Evolutionary conservation across 2,888 invertebrate genomes (phyloP).

Genomic region (Andricus curvator): DNA sequence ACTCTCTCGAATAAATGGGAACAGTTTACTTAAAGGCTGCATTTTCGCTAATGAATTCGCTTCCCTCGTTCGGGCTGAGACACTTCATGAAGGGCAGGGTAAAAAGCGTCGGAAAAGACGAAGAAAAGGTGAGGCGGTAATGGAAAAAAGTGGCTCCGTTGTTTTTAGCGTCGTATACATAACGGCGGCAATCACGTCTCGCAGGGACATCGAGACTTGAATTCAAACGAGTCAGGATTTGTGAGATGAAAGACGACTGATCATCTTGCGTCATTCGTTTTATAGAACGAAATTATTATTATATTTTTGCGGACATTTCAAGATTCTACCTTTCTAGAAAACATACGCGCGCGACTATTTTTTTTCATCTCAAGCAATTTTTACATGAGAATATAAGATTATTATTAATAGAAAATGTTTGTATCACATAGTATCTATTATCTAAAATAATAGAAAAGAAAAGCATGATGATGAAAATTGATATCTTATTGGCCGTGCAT

Average conservation of each 20-base stretch:
- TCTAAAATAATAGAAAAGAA: no score
- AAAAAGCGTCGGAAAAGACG: slow-evolving; percentile 36
- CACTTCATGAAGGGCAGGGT: slow-evolving; percentile 20
- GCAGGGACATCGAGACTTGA: slow-evolving; percentile 8
- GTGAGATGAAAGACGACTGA: slow-evolving; percentile 6
- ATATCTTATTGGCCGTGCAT: no score
- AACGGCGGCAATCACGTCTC: slow-evolving; percentile 25
- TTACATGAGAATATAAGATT: no score
- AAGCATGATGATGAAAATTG: no score
- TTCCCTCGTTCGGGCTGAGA: slow-evolving; percentile 38
- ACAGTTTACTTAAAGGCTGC: slow-evolving; percentile 38
- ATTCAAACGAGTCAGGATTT: slow-evolving; percentile 29
- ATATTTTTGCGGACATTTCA: background rate
- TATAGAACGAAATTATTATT: background rate
- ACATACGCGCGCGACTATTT: no score
- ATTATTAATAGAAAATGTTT: no score
- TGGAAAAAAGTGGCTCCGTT: slow-evolving; percentile 52
- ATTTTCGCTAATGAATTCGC: slow-evolving; percentile 54
- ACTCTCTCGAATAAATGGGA: slow-evolving; percentile 46
- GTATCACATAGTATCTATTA: no score
- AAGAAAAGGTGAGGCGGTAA: slow-evolving; percentile 51
- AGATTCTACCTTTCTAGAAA: background rate
- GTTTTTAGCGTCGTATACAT: slow-evolving; percentile 38
- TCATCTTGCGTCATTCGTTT: background rate
- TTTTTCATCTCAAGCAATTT: no score